Conservation (phyloP, 2,888 invertebrate species). For the Nomada goodeniana region DNA sequence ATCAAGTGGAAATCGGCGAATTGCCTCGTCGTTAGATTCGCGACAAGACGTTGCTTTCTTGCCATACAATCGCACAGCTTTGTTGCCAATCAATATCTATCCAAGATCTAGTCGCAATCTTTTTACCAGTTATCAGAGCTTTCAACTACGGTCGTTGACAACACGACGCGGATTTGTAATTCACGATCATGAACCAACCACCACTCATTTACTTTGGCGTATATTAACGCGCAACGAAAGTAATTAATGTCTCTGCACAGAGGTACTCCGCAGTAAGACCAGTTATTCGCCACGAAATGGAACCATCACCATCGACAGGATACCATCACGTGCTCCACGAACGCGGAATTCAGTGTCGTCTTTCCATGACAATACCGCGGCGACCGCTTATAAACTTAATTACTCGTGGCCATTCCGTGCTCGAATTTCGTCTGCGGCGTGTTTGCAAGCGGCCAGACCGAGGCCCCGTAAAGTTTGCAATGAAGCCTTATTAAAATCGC, state of each 20-base stretch:
- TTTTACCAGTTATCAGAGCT: too few relatives aligned
- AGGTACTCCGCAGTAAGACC: too few relatives aligned
- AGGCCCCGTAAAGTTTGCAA: conserved; percentile 66
- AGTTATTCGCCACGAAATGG: neutral
- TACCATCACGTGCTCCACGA: neutral
- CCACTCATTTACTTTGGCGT: too few relatives aligned
- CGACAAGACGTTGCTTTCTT: neutral
- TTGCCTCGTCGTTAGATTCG: neutral
- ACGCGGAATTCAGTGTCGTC: conserved; percentile 13
- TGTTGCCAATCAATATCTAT: too few relatives aligned
- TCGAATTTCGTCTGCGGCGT: conserved; percentile 43
- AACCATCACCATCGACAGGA: neutral
- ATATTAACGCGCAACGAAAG: too few relatives aligned
- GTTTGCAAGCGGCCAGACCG: conserved; percentile 21
- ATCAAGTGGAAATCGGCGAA: neutral
- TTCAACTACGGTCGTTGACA: too few relatives aligned
- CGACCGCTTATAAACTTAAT: conserved; percentile 66
- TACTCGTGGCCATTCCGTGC: conserved; percentile 55
- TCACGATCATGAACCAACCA: too few relatives aligned
- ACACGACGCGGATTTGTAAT: too few relatives aligned
- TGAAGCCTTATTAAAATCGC: conserved; percentile 71
- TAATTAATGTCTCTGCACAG: too few relatives aligned
- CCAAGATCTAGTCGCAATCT: too few relatives aligned
- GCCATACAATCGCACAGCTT: too few relatives aligned
- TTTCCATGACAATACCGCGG: conserved; percentile 37